Base-by-base conservation (phyloP, 2,113 vertebrate genomes). In the Pseudopipra pipra region DNA sequence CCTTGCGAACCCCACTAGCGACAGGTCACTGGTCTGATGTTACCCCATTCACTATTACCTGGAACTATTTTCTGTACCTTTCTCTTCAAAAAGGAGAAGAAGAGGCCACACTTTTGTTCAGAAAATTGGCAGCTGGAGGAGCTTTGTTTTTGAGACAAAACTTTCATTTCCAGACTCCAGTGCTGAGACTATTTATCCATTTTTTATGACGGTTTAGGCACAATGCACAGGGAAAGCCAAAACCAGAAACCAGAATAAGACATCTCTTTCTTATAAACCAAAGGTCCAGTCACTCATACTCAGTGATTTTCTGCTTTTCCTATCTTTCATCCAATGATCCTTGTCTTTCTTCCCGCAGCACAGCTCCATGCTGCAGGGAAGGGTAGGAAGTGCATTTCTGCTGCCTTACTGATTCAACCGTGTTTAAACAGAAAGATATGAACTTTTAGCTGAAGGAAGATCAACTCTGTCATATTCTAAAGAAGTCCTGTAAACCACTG, bases 311-410 rank as follows among this genome's bases (percentile, higher is more conserved):
- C 47, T 71, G 39, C 20, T 12, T 16, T 62, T 56, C 19, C 15
- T 59, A 66, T 66, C n/a, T 72, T 66, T 65, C 16, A 13, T n/a
- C 23, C 19, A 80, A 13, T 24, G 51, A 67, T 16, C 21, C 4
- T 74, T 56, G 35, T 61, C 11, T 72, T 10, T 46, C 23, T 72
- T 80, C 68, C n/a, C 11, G n/a, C 21, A 47, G 30, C 18, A 43
- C 0, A 1, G 20, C 5, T 70, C 56, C 1, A 2, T 59, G 58
- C 19, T 0, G 1, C n/a, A 58, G 23, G 51, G 31, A 37, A 47
- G 12, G 33, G 21, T 43, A 51, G 33, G 19, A 85, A 25, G 28
- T 37, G 14, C 33, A 17, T 73, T 86, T 54, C 39, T 88, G 18
- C 54, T 61, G 37, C 14, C 13, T 73, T 62, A 43, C 24, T 47